Evolutionary conservation across 2,888 invertebrate species (phyloP).

Genomic region (Tanypteryx hageni): DNA sequence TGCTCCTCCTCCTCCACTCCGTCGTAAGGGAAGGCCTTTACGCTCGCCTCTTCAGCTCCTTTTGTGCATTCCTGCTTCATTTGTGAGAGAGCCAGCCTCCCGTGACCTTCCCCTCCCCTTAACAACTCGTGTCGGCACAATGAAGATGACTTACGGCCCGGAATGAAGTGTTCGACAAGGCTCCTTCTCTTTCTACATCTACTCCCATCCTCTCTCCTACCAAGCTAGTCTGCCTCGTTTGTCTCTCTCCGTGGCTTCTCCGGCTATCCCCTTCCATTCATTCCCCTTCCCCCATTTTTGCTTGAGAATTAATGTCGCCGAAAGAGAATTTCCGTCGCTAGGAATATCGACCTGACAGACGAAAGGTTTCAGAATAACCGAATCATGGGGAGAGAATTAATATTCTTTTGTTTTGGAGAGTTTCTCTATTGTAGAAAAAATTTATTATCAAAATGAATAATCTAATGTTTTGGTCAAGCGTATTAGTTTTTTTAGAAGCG

Average conservation of each 20-base stretch:
- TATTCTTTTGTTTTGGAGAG: too few species aligned
- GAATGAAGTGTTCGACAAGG: conserved; percentile 58
- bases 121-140: conserved; percentile 63
- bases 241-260: neutral
- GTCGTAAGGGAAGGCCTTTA: neutral
- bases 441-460: too few species aligned
- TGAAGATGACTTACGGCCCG: conserved; percentile 58
- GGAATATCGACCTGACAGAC: neutral
- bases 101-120: conserved; percentile 33
- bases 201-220: neutral
- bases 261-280: too few species aligned
- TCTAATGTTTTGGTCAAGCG: too few species aligned
- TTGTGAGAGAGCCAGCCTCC: conserved; percentile 52
- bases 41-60: conserved; percentile 4
- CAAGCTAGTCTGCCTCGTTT: neutral
- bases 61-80: conserved; percentile 45
- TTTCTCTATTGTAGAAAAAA: too few species aligned
- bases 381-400: too few species aligned
- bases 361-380: neutral
- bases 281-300: neutral
- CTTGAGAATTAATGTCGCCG: neutral
- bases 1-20: neutral
- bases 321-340: neutral
- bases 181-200: conserved; percentile 35
- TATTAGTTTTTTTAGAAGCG: too few species aligned